Evolutionary conservation across 2,888 invertebrate genomes (phyloP), one percentile per base, ranked within the genome.

Genomic region (Hartigia nigra): DNA sequence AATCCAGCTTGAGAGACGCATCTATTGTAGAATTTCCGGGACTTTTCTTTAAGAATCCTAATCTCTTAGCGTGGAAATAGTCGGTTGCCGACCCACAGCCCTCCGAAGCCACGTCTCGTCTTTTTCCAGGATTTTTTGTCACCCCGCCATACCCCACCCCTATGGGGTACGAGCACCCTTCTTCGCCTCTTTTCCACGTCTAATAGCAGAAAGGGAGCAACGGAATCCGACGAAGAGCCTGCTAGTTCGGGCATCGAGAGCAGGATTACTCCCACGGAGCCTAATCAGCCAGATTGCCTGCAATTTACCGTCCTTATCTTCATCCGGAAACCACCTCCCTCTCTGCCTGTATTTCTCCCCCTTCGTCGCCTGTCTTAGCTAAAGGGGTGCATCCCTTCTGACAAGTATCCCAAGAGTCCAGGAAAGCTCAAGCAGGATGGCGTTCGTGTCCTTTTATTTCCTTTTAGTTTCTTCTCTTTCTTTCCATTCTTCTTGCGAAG

Each of bases 251-350:
- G 79, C 78, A 77, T 78, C 77, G 80, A 74, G 77, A 82, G 82
- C 81, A 84, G 87, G 88, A 89, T 88, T 88, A 89, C 87, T 84
- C 86, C 84, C 84, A 82, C 80, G 84, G 85, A 88, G 88, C 87
- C 89, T 90, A 90, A 90, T 90, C 90, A 90, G 84, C 88, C 84
- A 87, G 89, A 90, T 90, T 90, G 90, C 87, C 85, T 84, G 89
- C 88, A 90, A 90, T 90, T 89, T 88, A 84, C 88, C 86, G 83
- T 86, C 86, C 88, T 90, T 90, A 89, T 89, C 86, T 87, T 82
- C 84, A 75, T 75, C 77, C 37, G 14, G 23, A 77, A 80, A 34
- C 83, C 82, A 79, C 75, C 83, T 79, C 32, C 72, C 72, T 34
- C 72, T 23, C 12, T 34, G 32, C 5, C 70, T 32, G 70, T 3